Evolutionary conservation across 1,140 invertebrate genomes (phyloP).

Genomic region (Ganaspis sp.): DNA sequence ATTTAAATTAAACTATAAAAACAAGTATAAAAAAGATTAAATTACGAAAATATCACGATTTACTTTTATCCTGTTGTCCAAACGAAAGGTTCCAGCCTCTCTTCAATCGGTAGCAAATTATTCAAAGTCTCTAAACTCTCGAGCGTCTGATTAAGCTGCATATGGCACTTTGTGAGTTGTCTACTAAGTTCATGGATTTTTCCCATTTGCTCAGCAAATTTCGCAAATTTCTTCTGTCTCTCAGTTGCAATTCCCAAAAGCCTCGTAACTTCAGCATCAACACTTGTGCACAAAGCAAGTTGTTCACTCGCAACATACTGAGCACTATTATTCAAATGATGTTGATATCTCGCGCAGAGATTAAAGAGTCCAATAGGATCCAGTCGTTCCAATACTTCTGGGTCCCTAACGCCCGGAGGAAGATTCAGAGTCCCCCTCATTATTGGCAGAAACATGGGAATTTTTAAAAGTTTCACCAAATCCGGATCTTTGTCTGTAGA

Average conservation of each 20-base stretch:
- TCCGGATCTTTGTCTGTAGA: slow-evolving; percentile 88
- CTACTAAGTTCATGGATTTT: slow-evolving; percentile 84
- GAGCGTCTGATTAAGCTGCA: slow-evolving; percentile 88
- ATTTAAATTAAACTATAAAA: not conserved
- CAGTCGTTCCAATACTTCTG: slow-evolving; percentile 90
- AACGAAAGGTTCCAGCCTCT: slow-evolving; percentile 92
- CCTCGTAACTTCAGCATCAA: slow-evolving; percentile 84
- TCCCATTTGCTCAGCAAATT: slow-evolving; percentile 89
- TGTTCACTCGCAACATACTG: slow-evolving; percentile 71
- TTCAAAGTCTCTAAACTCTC: slow-evolving; percentile 91
- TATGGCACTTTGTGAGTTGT: slow-evolving; percentile 88
- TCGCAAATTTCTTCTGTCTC: slow-evolving; percentile 88
- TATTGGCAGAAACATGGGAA: slow-evolving; percentile 95
- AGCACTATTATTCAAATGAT: slow-evolving; percentile 80
- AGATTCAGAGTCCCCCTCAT: slow-evolving; percentile 92
- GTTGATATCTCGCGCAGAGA: slow-evolving; percentile 84
- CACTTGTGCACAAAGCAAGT: slow-evolving; percentile 63
- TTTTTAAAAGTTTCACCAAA: slow-evolving; percentile 85
- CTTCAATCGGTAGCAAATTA: slow-evolving; percentile 87
- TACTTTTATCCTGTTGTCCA: slow-evolving; percentile 86
- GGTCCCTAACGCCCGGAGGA: slow-evolving; percentile 87
- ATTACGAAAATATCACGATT: not conserved
- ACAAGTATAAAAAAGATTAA: not conserved
- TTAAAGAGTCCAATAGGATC: slow-evolving; percentile 80
- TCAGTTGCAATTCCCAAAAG: slow-evolving; percentile 85